phyloP scores from a whole-genome alignment of 2,888 invertebrate genomes.

The Creontiades dilutus region DNA sequence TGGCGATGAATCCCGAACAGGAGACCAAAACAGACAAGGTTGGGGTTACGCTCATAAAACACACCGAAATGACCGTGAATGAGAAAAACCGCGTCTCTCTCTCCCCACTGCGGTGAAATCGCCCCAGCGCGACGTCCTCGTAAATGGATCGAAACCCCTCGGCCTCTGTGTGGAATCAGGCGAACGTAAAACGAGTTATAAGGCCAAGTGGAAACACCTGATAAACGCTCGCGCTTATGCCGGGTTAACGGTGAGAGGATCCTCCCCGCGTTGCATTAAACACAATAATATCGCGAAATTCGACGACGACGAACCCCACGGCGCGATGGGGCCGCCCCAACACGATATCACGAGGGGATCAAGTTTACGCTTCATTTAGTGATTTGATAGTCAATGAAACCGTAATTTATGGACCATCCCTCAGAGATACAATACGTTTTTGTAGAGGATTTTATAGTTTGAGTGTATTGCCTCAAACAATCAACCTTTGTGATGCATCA shows the following conservation, averaged over 20 bases:
- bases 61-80: no score
- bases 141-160: slow-evolving; percentile 15
- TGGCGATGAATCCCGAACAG: no score
- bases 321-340: not conserved
- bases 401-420: not conserved
- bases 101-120: no score
- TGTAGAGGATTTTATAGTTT: not conserved
- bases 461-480: no score
- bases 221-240: slow-evolving; percentile 30
- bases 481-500: no score
- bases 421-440: not conserved
- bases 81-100: no score
- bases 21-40: no score
- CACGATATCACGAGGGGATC: not conserved
- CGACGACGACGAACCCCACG: not conserved
- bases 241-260: slow-evolving; percentile 5
- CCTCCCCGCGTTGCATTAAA: slow-evolving; percentile 26
- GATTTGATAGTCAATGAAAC: not conserved
- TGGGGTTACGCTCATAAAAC: no score
- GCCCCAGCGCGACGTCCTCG: not conserved
- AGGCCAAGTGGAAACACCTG: slow-evolving; percentile 31
- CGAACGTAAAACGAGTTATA: slow-evolving; percentile 35
- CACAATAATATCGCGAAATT: slow-evolving; percentile 42
- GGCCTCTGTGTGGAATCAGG: not conserved
- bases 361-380: slow-evolving; percentile 9